Base-by-base conservation (phyloP, 2,113 vertebrate genomes). In the Xerus inauris region DNA sequence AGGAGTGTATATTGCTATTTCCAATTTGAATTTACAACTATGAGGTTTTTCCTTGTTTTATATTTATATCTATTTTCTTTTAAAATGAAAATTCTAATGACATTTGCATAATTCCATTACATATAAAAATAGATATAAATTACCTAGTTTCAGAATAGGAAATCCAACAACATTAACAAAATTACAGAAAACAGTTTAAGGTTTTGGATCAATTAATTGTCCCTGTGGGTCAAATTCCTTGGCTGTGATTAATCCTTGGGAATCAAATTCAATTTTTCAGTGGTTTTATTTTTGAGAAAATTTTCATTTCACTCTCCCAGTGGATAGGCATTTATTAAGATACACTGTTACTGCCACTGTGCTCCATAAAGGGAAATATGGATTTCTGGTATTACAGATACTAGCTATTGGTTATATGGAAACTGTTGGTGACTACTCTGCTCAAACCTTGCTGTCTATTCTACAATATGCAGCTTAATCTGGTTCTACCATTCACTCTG, bases 1-100 rank as follows among this genome's bases (percentile, higher is more conserved):
- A 86, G 35, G 26, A 89, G 19, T 81, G 80, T n/a, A 64, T 14
- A 82, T 4, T 89, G 40, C n/a, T 89, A 65, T 57, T 94, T 89
- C 28, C 32, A 67, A 71, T 57, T 89, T 40, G 79, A 73, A 89
- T 80, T 96, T 76, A 94, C 24, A 92, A 81, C 47, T 92, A 45
- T 0, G 59, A 8, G 3, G 5, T 49, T 91, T 87, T 91, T 72
- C 59, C 73, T 69, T 84, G 42, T 85, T 86, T 89, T 71, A 71
- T 5, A 72, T 92, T 89, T 92, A 57, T 54, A 88, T 40, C 62
- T 87, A 69, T 32, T 86, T 71, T 89, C 91, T 79, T 35, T 85
- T 67, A 95, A 30, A 94, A 80, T 42, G 49, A 94, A 92, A 94
- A 95, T 47, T 59, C 51, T 96, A 65, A 75, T 59, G n/a, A 49